Conservation (phyloP, 2,888 invertebrate species). For the Bombyx huttoni region DNA sequence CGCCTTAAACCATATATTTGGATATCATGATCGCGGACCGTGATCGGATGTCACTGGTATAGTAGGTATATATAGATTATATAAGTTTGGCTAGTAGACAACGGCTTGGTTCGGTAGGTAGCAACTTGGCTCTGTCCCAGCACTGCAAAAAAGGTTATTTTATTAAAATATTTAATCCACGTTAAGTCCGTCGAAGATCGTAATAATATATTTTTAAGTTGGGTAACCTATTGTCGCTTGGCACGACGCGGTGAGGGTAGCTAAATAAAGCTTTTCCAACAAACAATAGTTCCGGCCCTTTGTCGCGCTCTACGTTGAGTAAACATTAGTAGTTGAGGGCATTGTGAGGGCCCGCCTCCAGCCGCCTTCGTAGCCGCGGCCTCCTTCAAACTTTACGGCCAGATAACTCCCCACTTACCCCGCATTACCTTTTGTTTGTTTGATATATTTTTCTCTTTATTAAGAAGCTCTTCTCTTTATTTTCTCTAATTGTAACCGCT, state of each 20-base stretch:
- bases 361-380: constrained; percentile 18
- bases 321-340: constrained; percentile 68
- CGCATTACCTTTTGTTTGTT: constrained; percentile 56
- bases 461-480: constrained; percentile 4
- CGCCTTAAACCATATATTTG: too few relatives aligned
- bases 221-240: constrained; percentile 65
- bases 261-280: constrained; percentile 70
- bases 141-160: too few relatives aligned
- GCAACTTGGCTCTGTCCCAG: too few relatives aligned
- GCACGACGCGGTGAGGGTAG: constrained; percentile 58
- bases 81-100: too few relatives aligned
- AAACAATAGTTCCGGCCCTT: constrained; percentile 73
- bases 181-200: constrained; percentile 32
- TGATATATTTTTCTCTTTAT: constrained; percentile 44
- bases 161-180: constrained; percentile 12
- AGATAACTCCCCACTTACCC: constrained; percentile 54
- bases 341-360: constrained; percentile 30
- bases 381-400: constrained; percentile 49
- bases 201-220: constrained; percentile 70
- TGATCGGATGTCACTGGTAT: too few relatives aligned
- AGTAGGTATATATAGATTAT: too few relatives aligned
- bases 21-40: too few relatives aligned
- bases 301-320: constrained; percentile 64
- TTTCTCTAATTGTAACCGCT: constrained; percentile 2
- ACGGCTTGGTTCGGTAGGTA: too few relatives aligned